Evolutionary conservation across 2,888 invertebrate genomes (phyloP).

Genomic region (Nomada hirtipes): DNA sequence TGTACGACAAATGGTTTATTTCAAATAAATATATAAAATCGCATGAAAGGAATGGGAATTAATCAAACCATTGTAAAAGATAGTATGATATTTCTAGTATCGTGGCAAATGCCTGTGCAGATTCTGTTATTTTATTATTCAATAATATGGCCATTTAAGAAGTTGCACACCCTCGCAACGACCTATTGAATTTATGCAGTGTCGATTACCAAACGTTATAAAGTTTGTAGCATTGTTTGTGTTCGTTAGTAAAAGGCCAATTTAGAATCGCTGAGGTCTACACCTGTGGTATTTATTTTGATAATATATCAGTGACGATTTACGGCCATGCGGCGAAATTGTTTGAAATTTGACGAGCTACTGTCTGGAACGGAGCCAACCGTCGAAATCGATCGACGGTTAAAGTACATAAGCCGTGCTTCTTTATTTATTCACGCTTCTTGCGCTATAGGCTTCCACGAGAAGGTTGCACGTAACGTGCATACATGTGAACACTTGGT

Average conservation of each 20-base stretch:
- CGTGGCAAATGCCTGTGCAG: no score
- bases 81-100: no score
- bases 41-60: no score
- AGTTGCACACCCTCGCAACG: no score
- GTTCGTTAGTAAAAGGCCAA: background rate
- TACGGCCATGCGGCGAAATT: constrained; percentile 55
- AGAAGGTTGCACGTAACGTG: background rate
- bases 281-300: constrained; percentile 33
- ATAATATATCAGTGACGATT: constrained; percentile 42
- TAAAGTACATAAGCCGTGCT: constrained; percentile 68
- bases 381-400: constrained; percentile 73
- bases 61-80: no score
- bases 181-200: no score
- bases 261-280: constrained; percentile 15
- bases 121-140: no score
- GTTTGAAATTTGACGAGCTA: constrained; percentile 73
- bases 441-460: constrained; percentile 51
- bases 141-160: no score
- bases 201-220: no score
- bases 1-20: no score
- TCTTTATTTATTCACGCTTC: constrained; percentile 77
- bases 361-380: constrained; percentile 71
- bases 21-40: no score
- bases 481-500: constrained; percentile 27
- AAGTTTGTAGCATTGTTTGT: background rate